phyloP scores from a whole-genome alignment of 2,113 vertebrate genomes.

The Dunckerocampus dactyliophorus region DNA sequence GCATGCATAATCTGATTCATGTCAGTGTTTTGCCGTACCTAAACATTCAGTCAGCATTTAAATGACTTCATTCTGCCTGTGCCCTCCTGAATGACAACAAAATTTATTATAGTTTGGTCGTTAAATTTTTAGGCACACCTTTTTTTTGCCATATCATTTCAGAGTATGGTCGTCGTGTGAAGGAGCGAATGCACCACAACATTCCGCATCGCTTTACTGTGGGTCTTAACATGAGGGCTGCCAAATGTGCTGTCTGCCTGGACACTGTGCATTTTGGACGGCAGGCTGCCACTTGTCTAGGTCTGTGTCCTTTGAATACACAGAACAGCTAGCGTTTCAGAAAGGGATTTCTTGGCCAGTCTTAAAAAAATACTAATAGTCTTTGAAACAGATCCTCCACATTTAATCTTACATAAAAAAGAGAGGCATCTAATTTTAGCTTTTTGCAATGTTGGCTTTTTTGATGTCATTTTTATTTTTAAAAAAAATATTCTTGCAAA shows the following conservation, averaged over 20 bases:
- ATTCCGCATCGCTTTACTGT: conserved; percentile 97
- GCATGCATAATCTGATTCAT: conserved; percentile 33
- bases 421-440: conserved; percentile 8
- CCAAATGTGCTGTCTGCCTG: conserved; percentile 94
- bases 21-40: conserved; percentile 6
- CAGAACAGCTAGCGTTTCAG: conserved; percentile 16
- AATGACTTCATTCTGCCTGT: no score
- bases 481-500: no score
- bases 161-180: conserved; percentile 94
- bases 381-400: not conserved
- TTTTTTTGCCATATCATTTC: conserved; percentile 25
- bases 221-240: conserved; percentile 95
- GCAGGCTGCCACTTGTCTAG: conserved; percentile 95
- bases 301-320: conserved; percentile 59
- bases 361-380: conserved; percentile 2
- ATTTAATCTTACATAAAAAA: conserved; percentile 3
- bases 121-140: not conserved
- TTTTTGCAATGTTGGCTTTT: not conserved
- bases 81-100: no score
- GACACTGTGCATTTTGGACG: conserved; percentile 97
- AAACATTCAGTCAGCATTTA: not conserved
- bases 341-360: conserved; percentile 20
- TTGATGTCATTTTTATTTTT: no score
- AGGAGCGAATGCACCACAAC: conserved; percentile 98
- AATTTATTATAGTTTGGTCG: not conserved